Base-by-base conservation (phyloP, 1,140 invertebrate genomes). In the Meteorus sp. region DNA sequence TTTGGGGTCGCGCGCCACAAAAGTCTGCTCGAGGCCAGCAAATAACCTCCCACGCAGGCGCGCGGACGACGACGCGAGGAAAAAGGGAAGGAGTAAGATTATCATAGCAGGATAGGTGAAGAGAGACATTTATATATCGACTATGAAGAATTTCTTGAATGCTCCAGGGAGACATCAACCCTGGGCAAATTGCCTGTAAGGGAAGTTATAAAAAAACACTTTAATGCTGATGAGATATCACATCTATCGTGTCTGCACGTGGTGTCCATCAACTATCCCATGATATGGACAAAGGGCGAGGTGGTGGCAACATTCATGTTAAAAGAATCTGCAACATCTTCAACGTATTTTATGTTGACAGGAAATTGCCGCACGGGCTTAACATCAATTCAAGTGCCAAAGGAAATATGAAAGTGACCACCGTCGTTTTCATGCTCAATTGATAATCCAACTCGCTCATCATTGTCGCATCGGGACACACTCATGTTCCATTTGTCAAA, bases 361-460 rank as follows among this genome's bases (percentile, higher is more conserved):
- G 55, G 29, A 23, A 48, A 56, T 20, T 8, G 17, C 19, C 6
- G 41, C 8, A 19, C 2, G 13, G 7, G 6, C 15, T 27, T 43
- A 29, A 47, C 25, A 50, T 51, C 47, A 41, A 23, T 39, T 23
- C 33, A 11, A 22, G 37, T 9, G 56, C 56, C 56, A 58, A 58
- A 48, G 47, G 37, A 58, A 58, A 58, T 58, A 58, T 51, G 9
- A 58, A 51, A 50, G 35, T n/a, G 7, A 57, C 45, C 35, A 27
- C 9, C 17, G n/a, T 23, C 8, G 13, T 9, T 37, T 7, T 39
- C 15, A 15, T 13, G 3, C 8, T 13, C 43, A 37, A 58, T 51
- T 51, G 51, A 58, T 43, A 35, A 58, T 41, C 13, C 45, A 50
- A 19, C 27, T 43, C 47, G 17, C 20, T 43, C 19, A 48, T 58